phyloP scores from a whole-genome alignment of 2,797 vertebrate genomes.

The Agapornis canus region DNA sequence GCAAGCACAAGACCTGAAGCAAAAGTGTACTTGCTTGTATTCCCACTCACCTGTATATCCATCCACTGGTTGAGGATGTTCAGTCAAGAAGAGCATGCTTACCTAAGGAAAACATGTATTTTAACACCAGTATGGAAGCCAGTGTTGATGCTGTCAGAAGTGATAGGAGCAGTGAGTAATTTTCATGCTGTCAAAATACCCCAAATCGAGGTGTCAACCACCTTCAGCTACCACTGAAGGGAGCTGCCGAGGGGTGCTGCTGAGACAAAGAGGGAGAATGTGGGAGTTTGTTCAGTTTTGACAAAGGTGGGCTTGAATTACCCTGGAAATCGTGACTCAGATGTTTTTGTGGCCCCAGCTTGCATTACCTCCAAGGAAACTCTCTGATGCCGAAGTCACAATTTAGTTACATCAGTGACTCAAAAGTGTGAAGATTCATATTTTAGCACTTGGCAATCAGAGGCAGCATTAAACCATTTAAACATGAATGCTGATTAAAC shows the following conservation, averaged over 20 bases:
- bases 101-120: neutral
- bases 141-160: neutral
- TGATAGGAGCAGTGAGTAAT: slow-evolving; percentile 6
- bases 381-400: slow-evolving; percentile 86
- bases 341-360: slow-evolving; percentile 78
- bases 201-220: neutral
- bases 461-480: slow-evolving; percentile 84
- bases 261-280: slow-evolving; percentile 33
- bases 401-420: slow-evolving; percentile 93
- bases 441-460: slow-evolving; percentile 93
- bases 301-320: slow-evolving; percentile 90
- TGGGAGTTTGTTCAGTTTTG: slow-evolving; percentile 77
- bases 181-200: slow-evolving; percentile 25
- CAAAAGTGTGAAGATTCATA: slow-evolving; percentile 96
- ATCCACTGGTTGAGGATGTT: neutral
- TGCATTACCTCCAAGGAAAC: slow-evolving; percentile 87
- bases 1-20: neutral
- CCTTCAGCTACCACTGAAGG: neutral
- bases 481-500: slow-evolving; percentile 80
- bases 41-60: neutral
- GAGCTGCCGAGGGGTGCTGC: neutral
- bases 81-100: neutral
- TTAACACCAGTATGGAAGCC: neutral
- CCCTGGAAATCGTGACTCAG: slow-evolving; percentile 89
- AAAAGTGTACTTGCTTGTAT: neutral